Conservation (phyloP, 2,797 vertebrate species). For the Anguilla marmorata region DNA sequence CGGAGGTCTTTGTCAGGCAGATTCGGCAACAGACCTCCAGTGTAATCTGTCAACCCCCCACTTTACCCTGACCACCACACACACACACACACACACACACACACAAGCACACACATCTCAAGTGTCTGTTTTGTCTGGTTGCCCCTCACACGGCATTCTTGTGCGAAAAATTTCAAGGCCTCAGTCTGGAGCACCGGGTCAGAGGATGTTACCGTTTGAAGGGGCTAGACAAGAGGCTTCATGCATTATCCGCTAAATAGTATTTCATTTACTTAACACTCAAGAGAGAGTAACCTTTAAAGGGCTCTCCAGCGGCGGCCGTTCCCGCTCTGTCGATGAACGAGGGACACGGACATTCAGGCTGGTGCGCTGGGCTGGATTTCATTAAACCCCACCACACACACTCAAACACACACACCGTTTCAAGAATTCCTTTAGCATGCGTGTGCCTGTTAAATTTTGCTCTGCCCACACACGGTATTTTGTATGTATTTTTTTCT, state of each 20-base stretch:
- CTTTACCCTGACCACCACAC: not conserved
- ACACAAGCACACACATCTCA: constrained; percentile 53
- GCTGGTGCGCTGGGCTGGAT: not conserved
- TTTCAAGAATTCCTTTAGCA: not conserved
- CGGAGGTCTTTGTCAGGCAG: not conserved
- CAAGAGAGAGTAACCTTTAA: constrained; percentile 71
- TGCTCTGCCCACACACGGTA: not conserved
- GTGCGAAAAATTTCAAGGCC: constrained; percentile 75
- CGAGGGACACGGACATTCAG: not conserved
- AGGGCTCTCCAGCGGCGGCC: constrained; percentile 62
- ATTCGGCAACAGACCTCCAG: not conserved
- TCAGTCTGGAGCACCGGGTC: constrained; percentile 78
- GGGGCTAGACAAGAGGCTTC: constrained; percentile 74
- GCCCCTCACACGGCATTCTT: constrained; percentile 75
- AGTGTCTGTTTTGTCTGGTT: constrained; percentile 93
- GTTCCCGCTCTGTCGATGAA: constrained; percentile 29
- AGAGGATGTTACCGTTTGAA: constrained; percentile 86
- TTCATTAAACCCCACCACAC: not conserved
- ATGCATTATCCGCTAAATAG: constrained; percentile 77
- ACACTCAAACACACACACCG: not conserved
- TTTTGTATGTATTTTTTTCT: not conserved
- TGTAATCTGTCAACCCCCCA: not conserved
- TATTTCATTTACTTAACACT: constrained; percentile 81
- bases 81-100: not conserved
- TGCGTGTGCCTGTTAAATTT: not conserved